Conservation (phyloP, 2,888 invertebrate species). For the Nebria salina region DNA sequence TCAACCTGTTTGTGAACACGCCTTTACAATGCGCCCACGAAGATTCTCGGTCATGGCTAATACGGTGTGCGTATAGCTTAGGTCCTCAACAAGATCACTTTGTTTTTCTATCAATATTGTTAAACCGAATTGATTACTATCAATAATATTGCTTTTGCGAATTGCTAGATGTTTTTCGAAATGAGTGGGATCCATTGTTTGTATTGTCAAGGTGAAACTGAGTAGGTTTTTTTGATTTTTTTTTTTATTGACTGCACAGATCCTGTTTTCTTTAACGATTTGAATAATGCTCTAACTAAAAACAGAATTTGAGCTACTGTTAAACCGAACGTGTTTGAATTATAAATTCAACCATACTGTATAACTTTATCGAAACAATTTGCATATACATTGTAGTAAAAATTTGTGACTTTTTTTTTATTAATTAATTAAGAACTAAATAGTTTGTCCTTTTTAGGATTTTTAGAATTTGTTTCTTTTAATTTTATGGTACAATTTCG, state of each 20-base stretch:
- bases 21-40: not conserved
- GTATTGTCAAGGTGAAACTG: not conserved
- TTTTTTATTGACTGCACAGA: not conserved
- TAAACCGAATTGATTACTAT: not conserved
- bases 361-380: not conserved
- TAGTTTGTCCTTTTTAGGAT: not conserved
- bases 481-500: not conserved
- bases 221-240: not conserved
- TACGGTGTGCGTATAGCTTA: not conserved
- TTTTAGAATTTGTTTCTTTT: not conserved
- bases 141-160: not conserved
- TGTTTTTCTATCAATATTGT: not conserved
- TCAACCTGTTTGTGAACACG: not conserved
- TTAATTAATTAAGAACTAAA: not conserved
- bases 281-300: not conserved
- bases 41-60: not conserved
- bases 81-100: not conserved
- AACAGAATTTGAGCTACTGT: not conserved
- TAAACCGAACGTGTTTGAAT: not conserved
- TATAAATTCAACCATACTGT: not conserved
- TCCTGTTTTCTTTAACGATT: conserved; percentile 1
- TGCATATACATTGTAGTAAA: not conserved
- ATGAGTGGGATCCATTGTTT: not conserved
- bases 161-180: not conserved
- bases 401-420: not conserved